These are phyloP conservation scores for Drosophila sp. DNA, from an alignment of 1,140 invertebrate species.

Conservation along the genomic window DNA sequence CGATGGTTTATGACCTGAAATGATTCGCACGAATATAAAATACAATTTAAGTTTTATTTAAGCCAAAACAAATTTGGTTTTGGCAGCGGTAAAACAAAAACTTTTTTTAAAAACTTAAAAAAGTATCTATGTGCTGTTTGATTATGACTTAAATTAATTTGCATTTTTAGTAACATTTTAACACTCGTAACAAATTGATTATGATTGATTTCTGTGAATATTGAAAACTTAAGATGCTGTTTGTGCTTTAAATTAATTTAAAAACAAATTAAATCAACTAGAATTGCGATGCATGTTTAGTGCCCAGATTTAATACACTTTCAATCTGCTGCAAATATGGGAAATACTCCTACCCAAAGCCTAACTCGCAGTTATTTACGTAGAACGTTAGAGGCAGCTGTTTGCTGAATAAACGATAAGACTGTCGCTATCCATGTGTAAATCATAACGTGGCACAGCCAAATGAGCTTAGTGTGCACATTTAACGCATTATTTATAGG, in stretches of 20 bases:
- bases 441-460: constrained; percentile 15
- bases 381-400: not conserved
- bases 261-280: too few species aligned
- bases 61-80: too few species aligned
- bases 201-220: too few species aligned
- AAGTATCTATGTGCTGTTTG: too few species aligned
- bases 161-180: too few species aligned
- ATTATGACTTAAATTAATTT: too few species aligned
- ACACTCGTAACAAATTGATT: too few species aligned
- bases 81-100: too few species aligned
- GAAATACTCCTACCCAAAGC: constrained; percentile 1
- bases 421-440: not conserved
- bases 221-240: too few species aligned
- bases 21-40: not conserved
- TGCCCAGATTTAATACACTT: not conserved
- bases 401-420: constrained; percentile 13
- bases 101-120: too few species aligned
- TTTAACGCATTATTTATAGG: constrained; percentile 61
- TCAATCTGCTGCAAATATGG: not conserved
- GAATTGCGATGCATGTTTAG: not conserved
- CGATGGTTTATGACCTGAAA: not conserved
- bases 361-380: not conserved
- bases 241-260: too few species aligned
- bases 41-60: too few species aligned
- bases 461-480: constrained; percentile 11